Conservation (phyloP, 2,113 vertebrate species). For the Corapipo altera region DNA sequence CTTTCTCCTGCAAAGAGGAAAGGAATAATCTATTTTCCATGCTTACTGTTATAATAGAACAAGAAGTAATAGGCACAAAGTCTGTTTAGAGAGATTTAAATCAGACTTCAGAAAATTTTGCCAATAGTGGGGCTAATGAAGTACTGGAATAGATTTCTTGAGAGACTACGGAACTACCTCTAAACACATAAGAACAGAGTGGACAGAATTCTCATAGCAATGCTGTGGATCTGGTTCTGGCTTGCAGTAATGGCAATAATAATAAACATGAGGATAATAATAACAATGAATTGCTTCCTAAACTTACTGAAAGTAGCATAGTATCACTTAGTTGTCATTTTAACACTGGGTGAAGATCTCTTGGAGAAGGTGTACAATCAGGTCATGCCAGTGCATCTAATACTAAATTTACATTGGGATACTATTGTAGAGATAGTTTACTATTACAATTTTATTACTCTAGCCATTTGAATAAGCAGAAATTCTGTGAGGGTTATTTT, state of each 20-base stretch:
- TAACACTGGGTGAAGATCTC: neutral
- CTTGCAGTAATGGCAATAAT: neutral
- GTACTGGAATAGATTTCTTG: neutral
- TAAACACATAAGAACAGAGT: neutral
- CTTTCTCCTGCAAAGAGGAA: conserved; percentile 4
- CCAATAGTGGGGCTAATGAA: neutral
- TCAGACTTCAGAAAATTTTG: neutral
- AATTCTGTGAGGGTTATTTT: neutral
- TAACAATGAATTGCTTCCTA: neutral
- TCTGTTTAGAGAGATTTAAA: neutral
- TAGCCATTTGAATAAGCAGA: neutral
- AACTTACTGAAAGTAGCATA: neutral
- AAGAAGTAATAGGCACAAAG: neutral
- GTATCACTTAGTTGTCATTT: neutral
- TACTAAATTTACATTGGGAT: neutral
- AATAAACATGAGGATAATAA: neutral
- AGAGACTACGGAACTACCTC: neutral
- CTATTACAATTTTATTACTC: neutral
- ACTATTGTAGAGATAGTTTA: neutral
- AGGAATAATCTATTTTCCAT: neutral
- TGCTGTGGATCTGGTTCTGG: neutral
- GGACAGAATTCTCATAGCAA: neutral
- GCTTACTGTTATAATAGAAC: neutral
- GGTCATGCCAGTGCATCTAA: neutral
- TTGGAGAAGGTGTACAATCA: neutral